Base-by-base conservation (phyloP, 1,140 invertebrate species). In the Ostrea denselamellosa region DNA sequence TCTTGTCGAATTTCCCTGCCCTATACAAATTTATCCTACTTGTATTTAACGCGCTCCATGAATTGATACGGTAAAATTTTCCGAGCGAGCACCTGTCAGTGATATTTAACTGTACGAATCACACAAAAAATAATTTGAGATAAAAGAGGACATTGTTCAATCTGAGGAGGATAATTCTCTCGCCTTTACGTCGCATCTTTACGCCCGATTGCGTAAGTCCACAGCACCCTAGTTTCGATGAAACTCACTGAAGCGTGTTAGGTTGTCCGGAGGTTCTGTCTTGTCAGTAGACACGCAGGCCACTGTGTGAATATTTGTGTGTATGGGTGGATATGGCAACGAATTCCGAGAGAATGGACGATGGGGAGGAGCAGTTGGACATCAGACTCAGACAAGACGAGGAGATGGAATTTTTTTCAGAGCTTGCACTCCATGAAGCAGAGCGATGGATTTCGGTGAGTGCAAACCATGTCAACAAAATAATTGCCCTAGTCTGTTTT, bases 401-500 rank as follows among this genome's bases (percentile, higher is more conserved):
- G 81, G 94, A 94, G 84, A 84, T 93, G 89, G 93, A 94, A 71
- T 94, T 92, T 90, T 94, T 92, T 85, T 94, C 93, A 14, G 94
- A 94, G 83, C 86, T 94, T 77, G 94, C 94, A 25, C 83, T 94
- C 44, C 93, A 94, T 68, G 94, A 94, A 89, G 93, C 93, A 53
- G 92, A 94, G 83, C 86, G 94, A 58, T 94, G 94, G 94, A 93
- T 94, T 34, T 91, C 92, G 92, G 94, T 94, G 90, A 89, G 90
- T 83, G 82, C 53, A 83, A 52, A 83, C 82, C 82, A 83, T 52
- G 82, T 83, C 82, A 53, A 62, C 56, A 62, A 52, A 81, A 28
- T 83, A 28, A 12, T 81, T 62, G 68, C 68, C 68, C 28, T 25
- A 77, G 68, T 77, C 68, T 77, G 68, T 77, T 77, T 77, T 77